These are phyloP conservation scores for Hedychridium roseum DNA, from an alignment of 2,888 invertebrate genomes.

Conservation along the genomic window DNA sequence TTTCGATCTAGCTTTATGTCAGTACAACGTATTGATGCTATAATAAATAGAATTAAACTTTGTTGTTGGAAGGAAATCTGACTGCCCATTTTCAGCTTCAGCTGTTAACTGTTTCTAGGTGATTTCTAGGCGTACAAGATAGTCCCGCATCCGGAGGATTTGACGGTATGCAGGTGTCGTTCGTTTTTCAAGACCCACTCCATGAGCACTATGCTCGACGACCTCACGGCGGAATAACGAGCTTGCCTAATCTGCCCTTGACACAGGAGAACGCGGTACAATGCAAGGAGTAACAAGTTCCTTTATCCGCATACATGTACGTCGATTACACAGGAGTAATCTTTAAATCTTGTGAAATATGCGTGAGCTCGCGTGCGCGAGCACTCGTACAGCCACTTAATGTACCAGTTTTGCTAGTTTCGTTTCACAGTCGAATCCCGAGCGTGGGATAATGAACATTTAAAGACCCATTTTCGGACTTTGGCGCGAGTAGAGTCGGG, in stretches of 20 bases:
- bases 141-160: no score
- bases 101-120: no score
- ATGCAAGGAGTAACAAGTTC: constrained; percentile 26
- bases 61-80: no score
- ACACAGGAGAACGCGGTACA: constrained; percentile 9
- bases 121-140: no score
- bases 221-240: constrained; percentile 19
- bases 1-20: no score
- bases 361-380: constrained; percentile 9
- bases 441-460: constrained; percentile 53
- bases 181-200: no score
- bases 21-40: no score
- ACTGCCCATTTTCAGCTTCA: no score
- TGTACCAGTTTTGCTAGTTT: constrained; percentile 47
- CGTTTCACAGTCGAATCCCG: constrained; percentile 60
- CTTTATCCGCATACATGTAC: constrained; percentile 16
- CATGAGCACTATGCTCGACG: no score
- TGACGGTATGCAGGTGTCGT: no score
- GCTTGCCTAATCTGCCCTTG: constrained; percentile 18
- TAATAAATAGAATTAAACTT: no score
- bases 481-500: neutral
- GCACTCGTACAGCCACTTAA: constrained; percentile 18
- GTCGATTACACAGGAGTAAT: neutral
- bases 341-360: no score
- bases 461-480: constrained; percentile 22